Evolutionary conservation across 2,113 vertebrate species (phyloP).

Genomic region (Agelaius tricolor): DNA sequence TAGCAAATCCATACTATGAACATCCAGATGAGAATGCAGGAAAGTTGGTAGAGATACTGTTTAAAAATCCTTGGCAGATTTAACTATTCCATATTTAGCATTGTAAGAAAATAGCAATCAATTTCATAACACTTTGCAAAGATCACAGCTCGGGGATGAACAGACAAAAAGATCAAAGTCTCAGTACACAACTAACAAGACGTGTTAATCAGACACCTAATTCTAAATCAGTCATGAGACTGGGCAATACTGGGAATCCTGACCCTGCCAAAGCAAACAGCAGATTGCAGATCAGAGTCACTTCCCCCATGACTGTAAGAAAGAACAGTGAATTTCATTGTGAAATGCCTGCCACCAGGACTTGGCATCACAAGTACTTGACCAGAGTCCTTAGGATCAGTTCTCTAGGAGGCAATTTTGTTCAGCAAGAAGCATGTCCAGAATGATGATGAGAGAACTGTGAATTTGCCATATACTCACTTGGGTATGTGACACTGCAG

Average conservation of each 20-base stretch:
- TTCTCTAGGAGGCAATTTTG: neutral
- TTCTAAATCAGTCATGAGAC: neutral
- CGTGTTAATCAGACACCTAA: neutral
- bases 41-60: neutral
- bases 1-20: neutral
- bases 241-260: neutral
- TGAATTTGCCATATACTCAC: neutral
- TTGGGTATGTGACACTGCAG: neutral
- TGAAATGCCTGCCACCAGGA: neutral
- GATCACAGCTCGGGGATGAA: neutral
- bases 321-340: neutral
- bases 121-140: neutral
- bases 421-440: neutral
- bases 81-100: neutral
- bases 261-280: neutral
- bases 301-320: neutral
- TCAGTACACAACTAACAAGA: neutral
- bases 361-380: neutral
- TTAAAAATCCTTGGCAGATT: neutral
- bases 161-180: neutral
- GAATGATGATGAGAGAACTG: neutral
- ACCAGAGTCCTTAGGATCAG: neutral
- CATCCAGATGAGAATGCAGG: neutral
- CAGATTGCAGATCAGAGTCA: neutral
- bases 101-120: neutral